Evolutionary conservation across 2,888 invertebrate genomes (phyloP).

Genomic region (Lydus trimaculatus): DNA sequence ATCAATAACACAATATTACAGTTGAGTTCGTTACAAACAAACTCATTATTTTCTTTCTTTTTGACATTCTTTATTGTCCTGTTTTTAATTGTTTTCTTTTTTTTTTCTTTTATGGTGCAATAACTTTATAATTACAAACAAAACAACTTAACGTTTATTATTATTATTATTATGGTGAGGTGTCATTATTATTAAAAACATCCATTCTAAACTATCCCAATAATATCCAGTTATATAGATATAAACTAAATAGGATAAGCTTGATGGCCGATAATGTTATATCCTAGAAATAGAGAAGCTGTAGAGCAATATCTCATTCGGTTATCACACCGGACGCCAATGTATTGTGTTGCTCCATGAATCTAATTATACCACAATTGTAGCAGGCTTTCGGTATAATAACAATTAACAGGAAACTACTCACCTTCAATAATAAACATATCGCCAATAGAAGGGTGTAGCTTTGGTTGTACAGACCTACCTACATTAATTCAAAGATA

Average conservation of each 20-base stretch:
- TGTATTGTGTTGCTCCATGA: slow-evolving; percentile 40
- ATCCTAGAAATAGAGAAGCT: slow-evolving; percentile 22
- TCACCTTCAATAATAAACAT: slow-evolving; percentile 35
- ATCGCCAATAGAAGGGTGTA: slow-evolving; percentile 12
- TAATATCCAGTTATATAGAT: not conserved
- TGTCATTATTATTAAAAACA: not conserved
- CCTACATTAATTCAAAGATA: no score
- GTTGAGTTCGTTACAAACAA: no score
- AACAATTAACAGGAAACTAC: slow-evolving; percentile 46
- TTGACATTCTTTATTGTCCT: no score
- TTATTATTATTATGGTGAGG: no score
- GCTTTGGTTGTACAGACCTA: no score
- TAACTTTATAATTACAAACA: no score
- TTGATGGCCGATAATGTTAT: slow-evolving; percentile 23
- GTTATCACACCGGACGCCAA: slow-evolving; percentile 40
- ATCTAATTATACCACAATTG: slow-evolving; percentile 47
- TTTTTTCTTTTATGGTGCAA: no score
- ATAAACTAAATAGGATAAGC: slow-evolving; percentile 27
- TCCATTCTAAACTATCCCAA: not conserved
- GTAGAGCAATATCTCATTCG: slow-evolving; percentile 25
- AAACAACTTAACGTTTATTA: no score
- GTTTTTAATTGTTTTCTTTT: no score
- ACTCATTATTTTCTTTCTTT: no score
- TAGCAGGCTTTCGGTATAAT: slow-evolving; percentile 38
- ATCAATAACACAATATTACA: no score